A percentile compares a stretch with the other conserved stretches of the same genome.
Evolutionary conservation across 1,140 invertebrate species (phyloP).

Genomic region (Orius insidiosus): DNA sequence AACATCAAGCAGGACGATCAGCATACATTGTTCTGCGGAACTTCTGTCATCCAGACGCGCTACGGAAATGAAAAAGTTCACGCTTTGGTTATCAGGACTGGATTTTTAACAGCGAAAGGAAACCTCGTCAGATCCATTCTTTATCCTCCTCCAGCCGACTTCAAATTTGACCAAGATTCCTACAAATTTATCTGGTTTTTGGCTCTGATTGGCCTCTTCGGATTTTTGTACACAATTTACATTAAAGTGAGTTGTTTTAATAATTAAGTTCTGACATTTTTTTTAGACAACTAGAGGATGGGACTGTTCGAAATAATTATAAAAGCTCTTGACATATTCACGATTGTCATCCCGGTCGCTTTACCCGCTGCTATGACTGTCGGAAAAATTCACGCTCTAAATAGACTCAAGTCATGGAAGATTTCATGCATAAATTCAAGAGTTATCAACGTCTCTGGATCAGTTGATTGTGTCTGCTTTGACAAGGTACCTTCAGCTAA

Average conservation of each 20-base stretch:
- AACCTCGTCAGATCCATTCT: conserved; percentile 82
- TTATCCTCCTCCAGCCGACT: conserved; percentile 86
- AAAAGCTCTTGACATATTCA: conserved; percentile 76
- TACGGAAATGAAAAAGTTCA: conserved; percentile 47
- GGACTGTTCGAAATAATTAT: conserved; percentile 45
- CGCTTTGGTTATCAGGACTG: conserved; percentile 55
- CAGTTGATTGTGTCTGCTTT: conserved; percentile 88
- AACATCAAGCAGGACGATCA: conserved; percentile 66
- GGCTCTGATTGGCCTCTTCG: conserved; percentile 51
- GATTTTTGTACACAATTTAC: conserved; percentile 69
- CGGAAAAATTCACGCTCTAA: conserved; percentile 80
- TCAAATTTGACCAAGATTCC: conserved; percentile 84
- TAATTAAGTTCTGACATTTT: neutral
- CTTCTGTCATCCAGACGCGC: conserved; percentile 43
- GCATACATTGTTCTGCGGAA: conserved; percentile 46
- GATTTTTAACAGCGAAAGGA: conserved; percentile 79
- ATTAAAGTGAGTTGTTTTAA: conserved; percentile 43
- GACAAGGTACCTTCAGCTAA: too few species aligned
- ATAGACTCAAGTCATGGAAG: conserved; percentile 53
- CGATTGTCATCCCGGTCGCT: conserved; percentile 83
- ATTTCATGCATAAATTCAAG: conserved; percentile 93
- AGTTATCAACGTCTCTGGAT: conserved; percentile 88
- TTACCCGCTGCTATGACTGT: conserved; percentile 86
- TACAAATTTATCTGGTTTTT: conserved; percentile 81
- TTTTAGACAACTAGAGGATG: conserved; percentile 31